Evolutionary conservation across 64 coral and sea anemone species (phyloP), one percentile per base, ranked within the genome.

Genomic region (Acropora yongei): DNA sequence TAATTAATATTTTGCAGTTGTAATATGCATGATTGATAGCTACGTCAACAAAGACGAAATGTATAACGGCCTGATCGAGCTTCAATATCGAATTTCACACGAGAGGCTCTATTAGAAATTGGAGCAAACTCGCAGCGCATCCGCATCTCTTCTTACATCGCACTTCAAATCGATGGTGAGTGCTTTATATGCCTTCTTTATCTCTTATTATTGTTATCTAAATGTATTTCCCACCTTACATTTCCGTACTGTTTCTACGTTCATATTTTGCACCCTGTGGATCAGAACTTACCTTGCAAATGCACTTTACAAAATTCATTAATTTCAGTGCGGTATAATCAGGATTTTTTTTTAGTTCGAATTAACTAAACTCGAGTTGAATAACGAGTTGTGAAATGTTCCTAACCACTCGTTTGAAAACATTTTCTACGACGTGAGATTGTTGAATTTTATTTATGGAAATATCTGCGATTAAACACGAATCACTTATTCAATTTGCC

Each of bases 381-480:
- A 55, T 55, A 5, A 10, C 5, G 10, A 13, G 2, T 14, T 3
- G 60, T 14, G 16, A 63, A 63, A 63, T 7, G 4, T 55, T 55
- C 51, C 51, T 9, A 55, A 55, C 9, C 51, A 55, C 4, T 55
- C 30, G 30, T 55, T 5, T 9, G 13, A 3, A 12, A 13, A 63
- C 16, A 14, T 7, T 63, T 63, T 63, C 11, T 47, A 48, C 45
- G 7, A 44, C 47, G 44, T 18, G 75, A 12, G 16, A 4, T 78
- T 45, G 75, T 19, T 72, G 47, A 71, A n/a, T 44, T n/a, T 47
- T 17, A 71, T 81, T 6, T n/a, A 63, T 47, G 45, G 44, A 13
- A 85, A 71, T 71, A 85, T 44, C 41, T 71, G 20, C 16, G 82
- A 85, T 85, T 85, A 85, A 85, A 72, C 7, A 85, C 72, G 43